phyloP scores from a whole-genome alignment of 2,888 invertebrate species.

The Resseliella maxima region DNA sequence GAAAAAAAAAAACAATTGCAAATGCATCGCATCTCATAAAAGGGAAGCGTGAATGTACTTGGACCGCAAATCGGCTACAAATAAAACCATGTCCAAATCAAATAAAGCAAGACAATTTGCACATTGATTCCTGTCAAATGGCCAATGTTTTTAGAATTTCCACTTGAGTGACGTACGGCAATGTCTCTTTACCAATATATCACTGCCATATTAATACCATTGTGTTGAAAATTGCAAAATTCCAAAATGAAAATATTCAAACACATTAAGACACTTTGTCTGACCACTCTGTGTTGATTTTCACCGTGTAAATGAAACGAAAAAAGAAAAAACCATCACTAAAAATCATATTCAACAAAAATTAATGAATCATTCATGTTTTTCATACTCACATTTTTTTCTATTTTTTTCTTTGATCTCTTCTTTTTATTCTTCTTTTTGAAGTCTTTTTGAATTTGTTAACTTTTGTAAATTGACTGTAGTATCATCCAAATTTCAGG shows the following conservation, averaged over 20 bases:
- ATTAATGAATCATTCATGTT: not conserved
- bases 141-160: conserved; percentile 33
- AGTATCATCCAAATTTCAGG: too few species aligned
- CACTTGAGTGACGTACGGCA: conserved; percentile 41
- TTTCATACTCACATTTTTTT: not conserved
- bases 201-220: conserved; percentile 10
- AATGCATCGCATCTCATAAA: not conserved
- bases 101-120: conserved; percentile 48
- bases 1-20: not conserved
- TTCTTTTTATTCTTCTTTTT: too few species aligned
- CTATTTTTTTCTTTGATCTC: too few species aligned
- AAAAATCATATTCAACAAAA: not conserved
- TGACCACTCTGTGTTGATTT: not conserved
- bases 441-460: too few species aligned
- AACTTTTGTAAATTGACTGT: too few species aligned
- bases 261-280: not conserved
- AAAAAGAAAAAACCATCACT: not conserved
- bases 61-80: not conserved
- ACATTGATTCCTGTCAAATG: conserved; percentile 32
- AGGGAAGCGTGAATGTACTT: not conserved
- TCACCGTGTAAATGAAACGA: too few species aligned
- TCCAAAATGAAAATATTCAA: not conserved
- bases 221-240: not conserved
- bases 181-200: conserved; percentile 27
- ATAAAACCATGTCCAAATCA: conserved; percentile 37